phyloP scores from a whole-genome alignment of 2,797 vertebrate genomes.

The Neomorphus geoffroyi region DNA sequence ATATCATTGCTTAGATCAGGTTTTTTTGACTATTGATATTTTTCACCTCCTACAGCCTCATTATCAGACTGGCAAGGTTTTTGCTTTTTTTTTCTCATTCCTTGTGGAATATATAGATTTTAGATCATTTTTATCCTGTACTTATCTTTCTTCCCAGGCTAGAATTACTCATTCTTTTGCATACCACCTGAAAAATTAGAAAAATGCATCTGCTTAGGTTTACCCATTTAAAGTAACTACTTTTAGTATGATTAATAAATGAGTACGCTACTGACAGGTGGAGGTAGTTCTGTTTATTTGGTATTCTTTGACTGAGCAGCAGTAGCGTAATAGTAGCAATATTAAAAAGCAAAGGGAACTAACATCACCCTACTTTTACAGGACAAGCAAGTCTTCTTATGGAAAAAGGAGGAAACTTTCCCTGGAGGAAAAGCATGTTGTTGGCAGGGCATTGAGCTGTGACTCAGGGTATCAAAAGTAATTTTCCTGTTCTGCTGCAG shows the following conservation, averaged over 20 bases:
- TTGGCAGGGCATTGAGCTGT: background rate
- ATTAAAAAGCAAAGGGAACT: background rate
- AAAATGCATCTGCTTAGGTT: background rate
- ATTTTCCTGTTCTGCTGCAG: background rate
- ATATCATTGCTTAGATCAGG: conserved; percentile 45
- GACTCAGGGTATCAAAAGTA: conserved; percentile 6
- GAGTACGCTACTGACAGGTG: background rate
- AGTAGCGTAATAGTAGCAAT: conserved; percentile 3
- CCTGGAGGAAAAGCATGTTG: background rate
- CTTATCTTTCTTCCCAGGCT: background rate
- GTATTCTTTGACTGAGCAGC: conserved; percentile 6
- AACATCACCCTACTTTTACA: background rate
- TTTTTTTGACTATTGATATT: conserved; percentile 43
- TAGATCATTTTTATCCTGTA: background rate
- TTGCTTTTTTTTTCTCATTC: conserved; percentile 23
- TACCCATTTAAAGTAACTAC: conserved; percentile 9
- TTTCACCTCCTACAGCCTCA: conserved; percentile 30
- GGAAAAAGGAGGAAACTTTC: background rate
- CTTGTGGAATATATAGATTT: conserved; percentile 28
- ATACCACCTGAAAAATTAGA: background rate
- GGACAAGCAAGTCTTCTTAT: background rate
- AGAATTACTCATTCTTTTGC: background rate
- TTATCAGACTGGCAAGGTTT: conserved; percentile 4
- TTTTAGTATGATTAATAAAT: conserved; percentile 7
- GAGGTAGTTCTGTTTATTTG: conserved; percentile 17